Conservation (phyloP, 2,113 vertebrate genomes). For the Burhinus bistriatus region DNA sequence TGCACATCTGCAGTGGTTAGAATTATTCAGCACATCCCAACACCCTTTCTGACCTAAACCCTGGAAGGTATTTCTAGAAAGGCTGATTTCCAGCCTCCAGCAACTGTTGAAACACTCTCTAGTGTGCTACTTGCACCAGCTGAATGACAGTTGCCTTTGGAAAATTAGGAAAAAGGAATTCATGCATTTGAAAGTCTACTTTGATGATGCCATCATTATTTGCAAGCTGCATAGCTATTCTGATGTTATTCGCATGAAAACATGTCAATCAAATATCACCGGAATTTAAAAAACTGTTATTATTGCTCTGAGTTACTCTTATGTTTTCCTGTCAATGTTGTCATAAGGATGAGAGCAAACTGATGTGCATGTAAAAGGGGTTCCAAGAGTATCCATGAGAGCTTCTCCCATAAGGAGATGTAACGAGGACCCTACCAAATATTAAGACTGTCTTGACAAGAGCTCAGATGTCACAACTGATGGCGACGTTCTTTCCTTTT, state of each 20-base stretch:
- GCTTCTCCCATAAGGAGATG: not conserved
- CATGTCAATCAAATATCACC: not conserved
- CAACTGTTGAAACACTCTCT: not conserved
- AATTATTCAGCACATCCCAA: not conserved
- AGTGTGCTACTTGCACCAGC: not conserved
- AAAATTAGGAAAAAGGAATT: not conserved
- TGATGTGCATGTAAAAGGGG: not conserved
- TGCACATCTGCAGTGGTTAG: not conserved
- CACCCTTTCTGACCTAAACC: not conserved
- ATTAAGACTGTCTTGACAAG: not conserved
- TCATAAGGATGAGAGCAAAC: not conserved
- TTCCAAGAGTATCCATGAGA: rapidly evolving
- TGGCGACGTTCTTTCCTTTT: not conserved
- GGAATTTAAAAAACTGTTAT: not conserved
- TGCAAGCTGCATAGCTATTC: not conserved
- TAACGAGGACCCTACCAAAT: not conserved
- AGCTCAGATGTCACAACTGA: not conserved
- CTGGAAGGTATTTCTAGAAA: not conserved
- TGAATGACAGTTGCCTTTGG: not conserved
- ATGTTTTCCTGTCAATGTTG: not conserved
- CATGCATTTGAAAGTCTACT: not conserved
- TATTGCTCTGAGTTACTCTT: not conserved
- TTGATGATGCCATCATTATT: not conserved
- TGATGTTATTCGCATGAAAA: not conserved
- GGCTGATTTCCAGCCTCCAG: not conserved